These are phyloP conservation scores for Hydropsyche tenuis DNA, from an alignment of 1,140 invertebrate species.

Conservation along the genomic window DNA sequence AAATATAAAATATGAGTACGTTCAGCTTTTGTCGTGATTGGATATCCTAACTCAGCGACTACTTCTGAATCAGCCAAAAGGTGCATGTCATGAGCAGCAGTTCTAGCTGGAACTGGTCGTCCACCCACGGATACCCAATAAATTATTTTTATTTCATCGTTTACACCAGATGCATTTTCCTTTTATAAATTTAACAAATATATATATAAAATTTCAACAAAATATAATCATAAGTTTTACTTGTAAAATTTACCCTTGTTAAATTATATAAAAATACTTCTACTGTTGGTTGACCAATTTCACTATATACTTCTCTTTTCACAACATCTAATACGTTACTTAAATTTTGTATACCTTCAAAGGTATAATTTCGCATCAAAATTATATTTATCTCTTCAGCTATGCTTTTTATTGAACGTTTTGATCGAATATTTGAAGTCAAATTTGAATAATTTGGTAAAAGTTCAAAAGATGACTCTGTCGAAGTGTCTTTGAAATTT, in stretches of 20 bases:
- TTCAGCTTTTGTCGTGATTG: slow-evolving; percentile 82
- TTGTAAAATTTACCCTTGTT: slow-evolving; percentile 55
- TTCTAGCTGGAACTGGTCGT: slow-evolving; percentile 76
- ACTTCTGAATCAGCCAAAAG: slow-evolving; percentile 77
- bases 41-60: slow-evolving; percentile 72
- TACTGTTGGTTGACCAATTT: slow-evolving; percentile 60
- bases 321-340: slow-evolving; percentile 50
- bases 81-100: slow-evolving; percentile 80
- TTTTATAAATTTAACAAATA: slow-evolving; percentile 27
- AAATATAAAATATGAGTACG: too few relatives aligned
- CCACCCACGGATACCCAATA: slow-evolving; percentile 81
- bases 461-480: slow-evolving; percentile 16
- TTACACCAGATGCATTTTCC: slow-evolving; percentile 37
- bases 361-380: slow-evolving; percentile 32
- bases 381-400: slow-evolving; percentile 35
- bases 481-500: background rate
- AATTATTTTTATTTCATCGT: slow-evolving; percentile 62
- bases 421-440: background rate
- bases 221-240: background rate
- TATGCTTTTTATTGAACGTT: slow-evolving; percentile 23
- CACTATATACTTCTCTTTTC: slow-evolving; percentile 60
- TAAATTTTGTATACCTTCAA: slow-evolving; percentile 20
- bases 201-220: too few relatives aligned
- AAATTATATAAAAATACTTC: slow-evolving; percentile 62
- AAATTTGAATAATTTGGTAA: slow-evolving; percentile 18